phyloP scores from a whole-genome alignment of 2,888 invertebrate genomes.

The Epinotia brunnichana region DNA sequence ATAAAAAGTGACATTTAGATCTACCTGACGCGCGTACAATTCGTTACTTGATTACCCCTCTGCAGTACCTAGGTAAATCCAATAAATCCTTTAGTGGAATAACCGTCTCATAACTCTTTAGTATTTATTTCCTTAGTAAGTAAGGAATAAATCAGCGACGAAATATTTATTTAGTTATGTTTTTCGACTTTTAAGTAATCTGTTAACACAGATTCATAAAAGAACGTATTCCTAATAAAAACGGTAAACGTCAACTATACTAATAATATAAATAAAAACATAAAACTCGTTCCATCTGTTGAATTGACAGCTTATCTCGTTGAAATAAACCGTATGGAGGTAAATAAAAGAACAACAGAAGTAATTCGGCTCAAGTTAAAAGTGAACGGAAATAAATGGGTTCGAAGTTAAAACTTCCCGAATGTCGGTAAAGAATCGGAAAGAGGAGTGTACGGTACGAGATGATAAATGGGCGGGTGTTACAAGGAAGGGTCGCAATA shows the following conservation, averaged over 20 bases:
- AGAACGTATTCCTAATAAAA: background rate
- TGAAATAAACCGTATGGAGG: background rate
- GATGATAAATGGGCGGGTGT: constrained; percentile 72
- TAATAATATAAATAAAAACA: background rate
- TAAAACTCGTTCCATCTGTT: background rate
- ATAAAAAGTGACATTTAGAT: no score
- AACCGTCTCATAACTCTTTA: background rate
- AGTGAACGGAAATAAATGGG: constrained; percentile 54
- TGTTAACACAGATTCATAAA: no score
- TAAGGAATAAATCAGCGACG: background rate
- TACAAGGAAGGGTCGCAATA: constrained; percentile 59
- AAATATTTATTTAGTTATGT: no score
- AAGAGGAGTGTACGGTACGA: constrained; percentile 50
- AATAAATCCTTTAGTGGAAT: background rate
- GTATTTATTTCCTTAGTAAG: background rate
- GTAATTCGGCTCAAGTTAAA: constrained; percentile 43
- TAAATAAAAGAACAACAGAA: constrained; percentile 9
- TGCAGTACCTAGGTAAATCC: no score
- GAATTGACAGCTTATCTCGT: background rate
- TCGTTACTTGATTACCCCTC: no score
- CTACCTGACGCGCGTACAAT: no score
- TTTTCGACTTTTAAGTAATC: no score
- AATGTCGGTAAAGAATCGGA: constrained; percentile 54
- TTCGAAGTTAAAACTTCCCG: constrained; percentile 60
- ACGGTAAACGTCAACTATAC: background rate